Conservation (phyloP, 2,888 invertebrate species). For the Catocala sponsa region DNA sequence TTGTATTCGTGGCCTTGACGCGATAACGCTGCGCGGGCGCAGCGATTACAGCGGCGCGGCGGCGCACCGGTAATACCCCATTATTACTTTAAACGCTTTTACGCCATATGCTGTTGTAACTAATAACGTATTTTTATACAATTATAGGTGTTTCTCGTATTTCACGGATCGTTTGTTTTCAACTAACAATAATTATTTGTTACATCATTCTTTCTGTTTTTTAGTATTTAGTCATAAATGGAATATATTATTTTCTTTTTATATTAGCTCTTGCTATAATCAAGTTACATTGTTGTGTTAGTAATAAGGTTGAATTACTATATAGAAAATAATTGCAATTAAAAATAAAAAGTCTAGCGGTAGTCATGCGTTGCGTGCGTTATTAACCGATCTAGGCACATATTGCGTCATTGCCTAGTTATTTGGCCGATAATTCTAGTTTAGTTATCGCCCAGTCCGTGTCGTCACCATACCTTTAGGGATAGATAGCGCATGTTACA, state of each 20-base stretch:
- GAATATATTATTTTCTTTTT: no score
- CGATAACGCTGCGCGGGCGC: constrained; percentile 51
- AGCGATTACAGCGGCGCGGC: constrained; percentile 47
- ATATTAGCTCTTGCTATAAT: no score
- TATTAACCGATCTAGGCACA: constrained; percentile 1
- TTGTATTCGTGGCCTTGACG: constrained; percentile 59
- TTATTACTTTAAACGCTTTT: constrained; percentile 57
- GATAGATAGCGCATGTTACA: constrained; percentile 4
- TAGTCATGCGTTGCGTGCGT: constrained; percentile 1
- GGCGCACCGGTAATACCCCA: constrained; percentile 48
- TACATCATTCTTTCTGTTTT: constrained; percentile 25
- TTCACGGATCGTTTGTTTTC: constrained; percentile 49
- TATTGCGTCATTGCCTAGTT: constrained; percentile 37
- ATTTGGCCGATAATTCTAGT: constrained; percentile 50
- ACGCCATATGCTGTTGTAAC: constrained; percentile 41
- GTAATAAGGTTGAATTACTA: no score
- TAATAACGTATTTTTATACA: constrained; percentile 51
- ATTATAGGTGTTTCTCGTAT: constrained; percentile 51
- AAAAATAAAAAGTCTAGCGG: background rate
- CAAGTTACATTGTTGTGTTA: no score
- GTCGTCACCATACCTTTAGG: constrained; percentile 14
- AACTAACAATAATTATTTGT: constrained; percentile 43
- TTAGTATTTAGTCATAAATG: constrained; percentile 7
- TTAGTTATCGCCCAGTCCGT: constrained; percentile 45
- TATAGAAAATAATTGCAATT: background rate